phyloP scores from a whole-genome alignment of 2,888 invertebrate species.

The Cheilosia soror region DNA sequence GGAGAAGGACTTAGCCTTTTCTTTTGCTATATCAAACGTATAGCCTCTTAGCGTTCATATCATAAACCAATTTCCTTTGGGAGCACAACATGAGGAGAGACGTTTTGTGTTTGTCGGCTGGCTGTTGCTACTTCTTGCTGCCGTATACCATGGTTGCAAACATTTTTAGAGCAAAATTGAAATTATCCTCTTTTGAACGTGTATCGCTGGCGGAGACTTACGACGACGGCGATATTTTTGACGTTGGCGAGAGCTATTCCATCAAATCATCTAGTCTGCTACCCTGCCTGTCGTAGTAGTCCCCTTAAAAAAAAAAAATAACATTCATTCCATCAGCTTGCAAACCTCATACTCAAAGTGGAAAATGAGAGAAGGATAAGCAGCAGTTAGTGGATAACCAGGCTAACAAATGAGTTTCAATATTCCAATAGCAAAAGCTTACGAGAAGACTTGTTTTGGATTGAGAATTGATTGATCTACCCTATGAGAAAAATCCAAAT shows the following conservation, averaged over 20 bases:
- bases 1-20: conserved; percentile 39
- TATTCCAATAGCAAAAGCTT: background rate
- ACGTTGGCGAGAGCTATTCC: conserved; percentile 57
- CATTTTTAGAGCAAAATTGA: conserved; percentile 54
- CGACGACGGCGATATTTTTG: conserved; percentile 44
- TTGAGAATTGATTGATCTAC: background rate
- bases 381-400: conserved; percentile 68
- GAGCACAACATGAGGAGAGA: conserved; percentile 51
- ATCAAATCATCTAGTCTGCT: conserved; percentile 59
- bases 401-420: conserved; percentile 54
- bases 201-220: conserved; percentile 6
- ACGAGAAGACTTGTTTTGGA: background rate
- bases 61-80: conserved; percentile 75
- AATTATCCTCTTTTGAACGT: conserved; percentile 60
- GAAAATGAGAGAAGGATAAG: conserved; percentile 57
- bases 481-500: background rate
- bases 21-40: conserved; percentile 49
- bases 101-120: conserved; percentile 43
- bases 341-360: conserved; percentile 16
- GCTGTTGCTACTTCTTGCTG: conserved; percentile 1
- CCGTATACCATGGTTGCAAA: conserved; percentile 16
- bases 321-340: conserved; percentile 58
- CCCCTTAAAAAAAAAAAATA: conserved; percentile 7
- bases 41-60: conserved; percentile 68
- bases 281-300: background rate